Base-by-base conservation (phyloP, 2,113 vertebrate genomes). In the Pyrgilauda ruficollis region DNA sequence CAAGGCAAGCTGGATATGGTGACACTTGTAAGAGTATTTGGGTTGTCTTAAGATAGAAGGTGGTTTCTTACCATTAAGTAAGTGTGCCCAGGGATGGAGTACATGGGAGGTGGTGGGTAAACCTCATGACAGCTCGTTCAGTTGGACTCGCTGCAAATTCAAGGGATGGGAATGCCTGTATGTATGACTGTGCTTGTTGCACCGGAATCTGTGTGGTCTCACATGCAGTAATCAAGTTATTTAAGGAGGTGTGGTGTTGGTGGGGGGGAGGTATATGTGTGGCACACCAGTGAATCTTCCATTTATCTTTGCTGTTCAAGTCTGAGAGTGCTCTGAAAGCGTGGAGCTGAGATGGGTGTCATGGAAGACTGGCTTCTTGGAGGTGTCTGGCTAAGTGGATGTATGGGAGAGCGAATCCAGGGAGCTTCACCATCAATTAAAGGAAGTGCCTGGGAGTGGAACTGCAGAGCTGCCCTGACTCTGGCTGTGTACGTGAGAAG, bases 11-110 rank as follows among this genome's bases (percentile, higher is more conserved):
- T 93, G 88, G 50, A 72, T 61, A 28, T 26, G 55, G 77, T 78
- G 88, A 80, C 76, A 52, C 77, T 93, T 90, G 17, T 13, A 74
- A 21, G 83, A 93, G 26, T 89, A 78, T 95, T 95, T 96, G 92
- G 92, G 93, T 90, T 89, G 66, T 31, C 68, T 95, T 62, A 90
- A 75, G 83, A 94, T 84, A 86, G 92, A 53, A 90, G 24, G 72
- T 75, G 62, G 27, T 59, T 96, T 94, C 86, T 47, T 47, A 94
- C 77, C 91, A 68, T 81, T 66, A 86, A 91, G 28, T 70, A 31
- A 69, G 37, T 11, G n/a, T 90, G 86, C 43, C 68, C 46, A 15
- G 56, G 80, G 56, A 17, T 75, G 86, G 68, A 87, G 46, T 50
- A 30, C 18, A 12, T 50, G 59, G 31, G 73, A 77, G 61, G 52